A percentile compares a stretch with the other conserved stretches of the same genome.
phyloP scores from a whole-genome alignment of 2,113 vertebrate genomes.

The Copsychus sechellarum region DNA sequence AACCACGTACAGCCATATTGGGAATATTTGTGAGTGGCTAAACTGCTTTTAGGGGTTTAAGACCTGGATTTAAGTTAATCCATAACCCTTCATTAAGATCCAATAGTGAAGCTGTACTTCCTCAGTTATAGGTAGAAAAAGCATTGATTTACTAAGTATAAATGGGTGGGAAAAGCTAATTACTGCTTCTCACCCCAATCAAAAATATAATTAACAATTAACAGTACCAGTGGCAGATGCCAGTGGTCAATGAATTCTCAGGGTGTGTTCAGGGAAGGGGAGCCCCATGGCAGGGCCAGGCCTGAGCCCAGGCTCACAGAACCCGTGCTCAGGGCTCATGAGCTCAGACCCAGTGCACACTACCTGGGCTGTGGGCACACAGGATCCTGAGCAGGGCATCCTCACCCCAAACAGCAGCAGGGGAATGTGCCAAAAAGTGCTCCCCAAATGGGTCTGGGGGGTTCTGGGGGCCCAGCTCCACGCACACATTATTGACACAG shows the following conservation, averaged over 20 bases:
- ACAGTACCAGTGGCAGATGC: not conserved
- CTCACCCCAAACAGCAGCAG: not conserved
- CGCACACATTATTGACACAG: rapidly evolving
- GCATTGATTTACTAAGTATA: not conserved
- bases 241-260: not conserved
- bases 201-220: conserved; percentile 10
- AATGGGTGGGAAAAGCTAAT: not conserved
- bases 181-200: not conserved
- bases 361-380: rapidly evolving
- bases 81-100: not conserved
- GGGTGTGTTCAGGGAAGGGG: not conserved
- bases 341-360: rapidly evolving
- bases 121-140: not conserved
- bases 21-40: not conserved
- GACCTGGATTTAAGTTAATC: not conserved
- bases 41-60: not conserved
- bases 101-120: not conserved
- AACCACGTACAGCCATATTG: not conserved
- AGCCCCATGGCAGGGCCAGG: not conserved
- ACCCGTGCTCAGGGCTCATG: rapidly evolving
- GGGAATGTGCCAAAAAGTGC: not conserved
- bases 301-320: not conserved
- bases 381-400: not conserved
- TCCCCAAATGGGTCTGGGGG: rapidly evolving
- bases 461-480: not conserved